These are phyloP conservation scores for Latrodectus hesperus DNA, from an alignment of 2,888 invertebrate species.

Conservation along the genomic window DNA sequence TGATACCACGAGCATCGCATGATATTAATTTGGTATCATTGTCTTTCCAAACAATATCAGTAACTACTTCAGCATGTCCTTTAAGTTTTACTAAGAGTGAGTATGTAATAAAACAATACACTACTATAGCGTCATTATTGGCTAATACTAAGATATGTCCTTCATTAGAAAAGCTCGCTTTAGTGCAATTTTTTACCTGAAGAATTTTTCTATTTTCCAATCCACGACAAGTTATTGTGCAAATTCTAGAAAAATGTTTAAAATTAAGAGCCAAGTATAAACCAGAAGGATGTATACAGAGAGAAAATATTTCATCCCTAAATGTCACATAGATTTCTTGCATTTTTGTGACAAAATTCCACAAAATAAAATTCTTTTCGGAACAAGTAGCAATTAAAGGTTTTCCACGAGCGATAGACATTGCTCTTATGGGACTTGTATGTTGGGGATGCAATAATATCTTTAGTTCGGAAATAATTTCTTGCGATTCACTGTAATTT, in stretches of 20 bases:
- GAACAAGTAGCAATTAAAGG: conserved; percentile 38
- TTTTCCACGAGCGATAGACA: conserved; percentile 26
- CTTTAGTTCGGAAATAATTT: neutral
- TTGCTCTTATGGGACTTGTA: conserved; percentile 5
- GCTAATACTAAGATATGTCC: conserved; percentile 34
- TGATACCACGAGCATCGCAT: conserved; percentile 36
- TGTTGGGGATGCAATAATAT: conserved; percentile 20
- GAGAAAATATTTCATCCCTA: neutral
- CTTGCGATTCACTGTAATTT: neutral
- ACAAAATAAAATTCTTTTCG: conserved; percentile 14
- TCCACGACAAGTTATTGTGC: conserved; percentile 10
- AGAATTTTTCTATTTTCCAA: conserved; percentile 26
- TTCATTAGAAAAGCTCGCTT: conserved; percentile 16
- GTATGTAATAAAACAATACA: conserved; percentile 22
- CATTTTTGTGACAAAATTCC: conserved; percentile 31
- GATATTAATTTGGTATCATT: conserved; percentile 37
- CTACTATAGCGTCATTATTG: conserved; percentile 4
- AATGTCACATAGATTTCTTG: conserved; percentile 42
- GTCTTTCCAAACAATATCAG: conserved; percentile 29
- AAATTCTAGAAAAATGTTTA: conserved; percentile 10
- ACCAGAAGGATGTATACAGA: conserved; percentile 47
- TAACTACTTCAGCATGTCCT: conserved; percentile 42
- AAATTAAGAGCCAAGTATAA: conserved; percentile 36
- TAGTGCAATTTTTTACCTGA: neutral
- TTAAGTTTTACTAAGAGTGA: conserved; percentile 18